Conservation (phyloP, 2,888 invertebrate species). For the Agrilus cyanescens region DNA sequence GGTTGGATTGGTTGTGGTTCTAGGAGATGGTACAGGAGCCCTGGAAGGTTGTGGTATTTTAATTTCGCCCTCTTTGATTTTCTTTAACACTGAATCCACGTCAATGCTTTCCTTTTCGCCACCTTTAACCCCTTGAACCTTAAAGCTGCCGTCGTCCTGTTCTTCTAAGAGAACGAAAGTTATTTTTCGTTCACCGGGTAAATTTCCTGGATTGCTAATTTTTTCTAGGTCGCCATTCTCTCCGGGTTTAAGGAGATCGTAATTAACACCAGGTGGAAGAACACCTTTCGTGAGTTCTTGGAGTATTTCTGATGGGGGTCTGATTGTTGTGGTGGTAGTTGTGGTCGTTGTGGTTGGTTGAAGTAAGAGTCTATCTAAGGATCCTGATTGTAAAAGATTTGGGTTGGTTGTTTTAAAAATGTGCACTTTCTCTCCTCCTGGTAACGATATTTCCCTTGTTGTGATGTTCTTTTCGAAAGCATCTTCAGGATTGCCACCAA, state of each 20-base stretch:
- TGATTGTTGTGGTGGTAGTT: slow-evolving; percentile 39
- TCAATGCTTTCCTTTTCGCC: slow-evolving; percentile 63
- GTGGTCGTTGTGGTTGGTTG: slow-evolving; percentile 11
- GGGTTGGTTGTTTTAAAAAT: slow-evolving; percentile 53
- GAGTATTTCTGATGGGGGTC: slow-evolving; percentile 54
- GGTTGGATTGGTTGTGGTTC: slow-evolving; percentile 15
- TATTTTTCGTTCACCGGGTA: slow-evolving; percentile 64
- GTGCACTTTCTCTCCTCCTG: slow-evolving; percentile 66
- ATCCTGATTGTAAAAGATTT: slow-evolving; percentile 38
- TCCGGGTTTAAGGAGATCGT: slow-evolving; percentile 66
- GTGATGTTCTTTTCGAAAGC: slow-evolving; percentile 57
- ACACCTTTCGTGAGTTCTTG: slow-evolving; percentile 72
- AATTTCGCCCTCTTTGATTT: slow-evolving; percentile 70
- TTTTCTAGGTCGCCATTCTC: slow-evolving; percentile 62
- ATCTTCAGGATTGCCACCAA: slow-evolving; percentile 54
- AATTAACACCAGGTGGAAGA: slow-evolving; percentile 66
- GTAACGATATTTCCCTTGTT: slow-evolving; percentile 59
- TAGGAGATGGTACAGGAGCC: slow-evolving; percentile 7
- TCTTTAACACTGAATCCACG: slow-evolving; percentile 68
- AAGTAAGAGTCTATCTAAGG: slow-evolving; percentile 27
- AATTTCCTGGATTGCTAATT: slow-evolving; percentile 45
- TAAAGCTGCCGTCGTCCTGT: slow-evolving; percentile 73
- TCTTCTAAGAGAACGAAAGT: slow-evolving; percentile 80
- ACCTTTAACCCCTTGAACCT: slow-evolving; percentile 74
- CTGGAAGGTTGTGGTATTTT: slow-evolving; percentile 56